These are phyloP conservation scores for Tupiocoris notatus DNA, from an alignment of 2,888 invertebrate species.

Conservation along the genomic window DNA sequence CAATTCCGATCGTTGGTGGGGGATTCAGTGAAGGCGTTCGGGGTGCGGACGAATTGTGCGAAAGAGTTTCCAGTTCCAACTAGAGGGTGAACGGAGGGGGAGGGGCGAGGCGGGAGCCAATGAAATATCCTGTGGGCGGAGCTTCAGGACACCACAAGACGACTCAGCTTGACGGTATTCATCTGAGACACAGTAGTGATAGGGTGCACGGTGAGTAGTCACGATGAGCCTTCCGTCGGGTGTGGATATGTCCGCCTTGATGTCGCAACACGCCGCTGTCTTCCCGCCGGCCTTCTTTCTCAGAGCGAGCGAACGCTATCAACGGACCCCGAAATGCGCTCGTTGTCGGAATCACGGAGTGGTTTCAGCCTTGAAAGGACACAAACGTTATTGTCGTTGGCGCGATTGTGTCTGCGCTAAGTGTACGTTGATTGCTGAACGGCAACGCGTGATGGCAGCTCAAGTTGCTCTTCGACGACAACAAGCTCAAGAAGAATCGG, in stretches of 20 bases:
- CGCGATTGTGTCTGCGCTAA: constrained; percentile 96
- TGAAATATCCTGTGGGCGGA: background rate
- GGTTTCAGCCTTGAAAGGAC: constrained; percentile 91
- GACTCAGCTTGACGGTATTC: constrained; percentile 15
- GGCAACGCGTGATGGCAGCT: constrained; percentile 97
- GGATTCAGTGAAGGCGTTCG: constrained; percentile 3
- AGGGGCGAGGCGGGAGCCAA: constrained; percentile 25
- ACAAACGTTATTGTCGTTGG: constrained; percentile 96
- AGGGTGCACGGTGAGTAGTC: constrained; percentile 41
- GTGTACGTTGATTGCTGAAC: constrained; percentile 95
- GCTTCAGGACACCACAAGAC: constrained; percentile 13
- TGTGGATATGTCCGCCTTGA: constrained; percentile 75
- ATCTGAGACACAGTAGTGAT: background rate
- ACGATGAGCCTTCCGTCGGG: constrained; percentile 81
- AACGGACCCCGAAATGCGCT: constrained; percentile 95
- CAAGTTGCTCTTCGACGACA: constrained; percentile 91
- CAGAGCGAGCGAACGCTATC: constrained; percentile 85
- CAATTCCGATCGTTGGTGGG: constrained; percentile 24
- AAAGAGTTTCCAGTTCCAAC: no score
- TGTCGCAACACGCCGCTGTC: constrained; percentile 68
- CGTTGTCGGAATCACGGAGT: constrained; percentile 97
- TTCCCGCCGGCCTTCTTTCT: constrained; percentile 85
- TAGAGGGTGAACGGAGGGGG: no score
- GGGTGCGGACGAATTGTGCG: background rate
- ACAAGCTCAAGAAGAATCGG: constrained; percentile 97